Evolutionary conservation across 2,888 invertebrate species (phyloP).

Genomic region (Chrysolina oricalcia): DNA sequence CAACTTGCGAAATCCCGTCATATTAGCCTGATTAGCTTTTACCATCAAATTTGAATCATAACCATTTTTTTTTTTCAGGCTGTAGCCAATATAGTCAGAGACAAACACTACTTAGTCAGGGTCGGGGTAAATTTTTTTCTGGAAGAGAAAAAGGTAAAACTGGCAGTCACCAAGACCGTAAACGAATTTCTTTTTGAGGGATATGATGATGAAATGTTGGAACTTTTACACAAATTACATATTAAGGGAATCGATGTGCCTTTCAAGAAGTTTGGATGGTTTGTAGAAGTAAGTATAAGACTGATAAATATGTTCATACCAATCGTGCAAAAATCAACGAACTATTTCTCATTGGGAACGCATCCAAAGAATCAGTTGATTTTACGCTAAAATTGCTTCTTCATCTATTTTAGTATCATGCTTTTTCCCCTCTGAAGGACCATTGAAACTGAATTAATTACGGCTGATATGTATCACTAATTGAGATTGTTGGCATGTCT

Average conservation of each 20-base stretch:
- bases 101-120: constrained; percentile 70
- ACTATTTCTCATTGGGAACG: no score
- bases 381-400: no score
- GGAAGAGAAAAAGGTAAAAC: constrained; percentile 72
- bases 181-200: constrained; percentile 86
- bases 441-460: no score
- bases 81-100: constrained; percentile 76
- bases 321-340: no score
- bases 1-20: neutral
- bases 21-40: no score
- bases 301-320: neutral
- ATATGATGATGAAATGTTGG: constrained; percentile 82
- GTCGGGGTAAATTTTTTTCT: constrained; percentile 76
- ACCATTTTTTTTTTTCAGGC: constrained; percentile 72
- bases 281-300: constrained; percentile 78
- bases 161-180: constrained; percentile 78
- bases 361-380: no score
- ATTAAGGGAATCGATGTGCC: constrained; percentile 76
- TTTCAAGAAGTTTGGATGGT: constrained; percentile 89
- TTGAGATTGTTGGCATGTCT: no score
- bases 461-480: no score
- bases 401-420: no score
- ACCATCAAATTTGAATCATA: neutral
- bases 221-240: constrained; percentile 74
- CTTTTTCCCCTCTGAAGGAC: no score